These are phyloP conservation scores for Morphnarchus princeps DNA, from an alignment of 2,113 vertebrate species.

Conservation along the genomic window DNA sequence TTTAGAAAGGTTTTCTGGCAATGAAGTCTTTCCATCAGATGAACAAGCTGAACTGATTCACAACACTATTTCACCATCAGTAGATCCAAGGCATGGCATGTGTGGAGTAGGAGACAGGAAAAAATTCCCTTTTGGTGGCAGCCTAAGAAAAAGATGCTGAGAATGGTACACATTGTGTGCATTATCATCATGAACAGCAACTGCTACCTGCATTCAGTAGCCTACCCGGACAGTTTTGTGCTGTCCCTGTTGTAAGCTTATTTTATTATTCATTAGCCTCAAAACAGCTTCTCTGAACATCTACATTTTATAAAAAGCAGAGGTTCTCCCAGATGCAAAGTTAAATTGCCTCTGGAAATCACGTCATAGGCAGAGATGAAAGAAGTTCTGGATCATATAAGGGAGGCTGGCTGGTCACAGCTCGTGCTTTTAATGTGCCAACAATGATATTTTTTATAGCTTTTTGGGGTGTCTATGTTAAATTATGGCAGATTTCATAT, in stretches of 20 bases:
- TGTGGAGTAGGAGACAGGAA: background rate
- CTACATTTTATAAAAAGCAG: background rate
- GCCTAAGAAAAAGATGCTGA: background rate
- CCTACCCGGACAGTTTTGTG: background rate
- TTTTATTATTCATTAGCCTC: background rate
- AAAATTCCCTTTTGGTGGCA: background rate
- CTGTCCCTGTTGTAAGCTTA: background rate
- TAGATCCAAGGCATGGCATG: background rate
- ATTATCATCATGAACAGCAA: background rate
- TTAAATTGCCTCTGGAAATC: background rate
- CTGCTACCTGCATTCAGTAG: background rate
- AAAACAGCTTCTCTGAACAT: background rate
- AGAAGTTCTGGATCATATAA: background rate
- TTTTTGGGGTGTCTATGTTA: background rate
- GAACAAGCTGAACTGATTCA: background rate
- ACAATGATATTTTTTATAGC: background rate
- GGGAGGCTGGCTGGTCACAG: background rate
- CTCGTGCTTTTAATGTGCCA: background rate
- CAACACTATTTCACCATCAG: background rate
- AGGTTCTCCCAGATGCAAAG: background rate
- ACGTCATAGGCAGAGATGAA: background rate
- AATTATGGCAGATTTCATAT: background rate
- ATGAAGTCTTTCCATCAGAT: background rate
- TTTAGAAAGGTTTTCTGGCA: background rate
- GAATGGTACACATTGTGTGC: background rate